Conservation (phyloP, 2,113 vertebrate species). For the Nanger granti region DNA sequence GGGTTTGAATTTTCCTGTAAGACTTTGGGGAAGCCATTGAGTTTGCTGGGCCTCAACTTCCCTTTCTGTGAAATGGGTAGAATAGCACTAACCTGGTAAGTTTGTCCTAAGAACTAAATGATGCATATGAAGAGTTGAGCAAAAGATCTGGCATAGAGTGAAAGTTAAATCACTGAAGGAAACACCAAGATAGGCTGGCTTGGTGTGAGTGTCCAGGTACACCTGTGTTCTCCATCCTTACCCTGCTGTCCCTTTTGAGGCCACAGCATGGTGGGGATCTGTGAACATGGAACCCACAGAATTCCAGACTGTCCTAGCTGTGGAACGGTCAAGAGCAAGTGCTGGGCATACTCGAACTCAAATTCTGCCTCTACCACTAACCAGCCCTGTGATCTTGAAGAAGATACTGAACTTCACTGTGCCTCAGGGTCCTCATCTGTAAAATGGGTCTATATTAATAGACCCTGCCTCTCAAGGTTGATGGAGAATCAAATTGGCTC, state of each 20-base stretch:
- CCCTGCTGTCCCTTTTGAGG: background rate
- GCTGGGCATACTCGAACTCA: background rate
- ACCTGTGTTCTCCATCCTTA: background rate
- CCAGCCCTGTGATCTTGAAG: background rate
- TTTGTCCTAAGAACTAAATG: background rate
- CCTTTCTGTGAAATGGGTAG: background rate
- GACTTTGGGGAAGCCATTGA: background rate
- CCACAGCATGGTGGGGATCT: accelerated
- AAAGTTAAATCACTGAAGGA: accelerated
- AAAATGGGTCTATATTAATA: background rate
- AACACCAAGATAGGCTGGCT: background rate
- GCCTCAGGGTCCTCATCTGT: background rate
- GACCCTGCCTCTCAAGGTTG: background rate
- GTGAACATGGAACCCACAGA: background rate
- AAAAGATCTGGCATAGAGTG: accelerated
- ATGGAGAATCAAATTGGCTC: background rate
- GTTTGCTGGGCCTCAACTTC: background rate
- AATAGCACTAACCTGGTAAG: background rate
- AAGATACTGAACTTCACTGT: background rate
- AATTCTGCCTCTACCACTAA: background rate
- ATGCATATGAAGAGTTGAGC: background rate
- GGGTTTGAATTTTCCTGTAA: background rate
- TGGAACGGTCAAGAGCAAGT: accelerated
- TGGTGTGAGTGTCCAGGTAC: accelerated
- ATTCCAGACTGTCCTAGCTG: accelerated